Evolutionary conservation across 2,113 vertebrate genomes (phyloP), one percentile per base, ranked within the genome.

Genomic region (Syngnathus typhle): DNA sequence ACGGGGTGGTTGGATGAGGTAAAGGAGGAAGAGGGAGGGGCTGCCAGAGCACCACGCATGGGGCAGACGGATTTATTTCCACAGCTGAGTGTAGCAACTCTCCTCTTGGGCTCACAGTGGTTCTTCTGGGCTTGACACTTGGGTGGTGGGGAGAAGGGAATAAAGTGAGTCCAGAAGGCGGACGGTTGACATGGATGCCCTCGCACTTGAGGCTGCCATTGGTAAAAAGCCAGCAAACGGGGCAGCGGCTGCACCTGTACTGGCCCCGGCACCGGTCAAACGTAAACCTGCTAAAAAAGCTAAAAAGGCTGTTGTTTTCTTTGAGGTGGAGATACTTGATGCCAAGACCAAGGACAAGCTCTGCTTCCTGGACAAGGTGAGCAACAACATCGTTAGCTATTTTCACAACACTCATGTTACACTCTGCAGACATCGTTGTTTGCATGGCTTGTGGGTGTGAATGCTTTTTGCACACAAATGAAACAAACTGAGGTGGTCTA

Each of bases 261-360:
- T 51, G 1, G 4, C 41, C 15, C 68, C 62, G 0, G 5, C 78
- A 11, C 82, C 58, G 0, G 21, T 15, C 67, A 91, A 87, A 81
- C 91, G 91, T 36, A 95, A 94, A 83, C 75, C 84, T 3, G 55
- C 86, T 27, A 94, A 91, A 87, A 96, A 94, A 82, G 44, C 89
- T 88, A 96, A 96, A 88, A 95, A 93, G 70, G 94, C 92, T 60
- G 92, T 93, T 82, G 93, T 98, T 81, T 98, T 96, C 84, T 97
- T 98, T 19, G 95, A 98, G 95, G 95, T 98, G 94, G 95, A 98
- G 93, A 96, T 98, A 76, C 89, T 97, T 91, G 94, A 96, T 0
- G 95, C 93, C 55, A 95, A 93, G 88, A 96, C 94, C 0, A 88
- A 95, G 84, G 94, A 96, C 88, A 98, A 97, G 89, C 94, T 98